Conservation (phyloP, 2,113 vertebrate genomes). For the Piaya cayana region DNA sequence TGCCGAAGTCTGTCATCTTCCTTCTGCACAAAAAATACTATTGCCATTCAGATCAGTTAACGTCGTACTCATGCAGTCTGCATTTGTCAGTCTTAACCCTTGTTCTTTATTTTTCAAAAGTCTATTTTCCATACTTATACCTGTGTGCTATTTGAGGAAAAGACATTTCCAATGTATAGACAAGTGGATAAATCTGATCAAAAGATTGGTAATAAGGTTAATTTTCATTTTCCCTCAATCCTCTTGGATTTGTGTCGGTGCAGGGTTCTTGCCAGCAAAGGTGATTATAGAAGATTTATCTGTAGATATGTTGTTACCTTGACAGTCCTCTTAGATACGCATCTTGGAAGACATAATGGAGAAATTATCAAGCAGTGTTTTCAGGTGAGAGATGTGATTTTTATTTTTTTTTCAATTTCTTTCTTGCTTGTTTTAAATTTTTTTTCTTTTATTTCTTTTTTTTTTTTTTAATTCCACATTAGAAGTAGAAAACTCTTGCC, state of each 20-base stretch:
- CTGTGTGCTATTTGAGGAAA: not conserved
- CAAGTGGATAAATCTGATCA: not conserved
- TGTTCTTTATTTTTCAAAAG: not conserved
- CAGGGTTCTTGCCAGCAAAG: not conserved
- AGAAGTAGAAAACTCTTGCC: not conserved
- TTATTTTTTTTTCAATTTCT: too few relatives aligned
- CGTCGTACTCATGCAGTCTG: not conserved
- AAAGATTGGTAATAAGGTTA: not conserved
- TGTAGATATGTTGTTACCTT: constrained; percentile 58
- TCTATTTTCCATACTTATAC: not conserved
- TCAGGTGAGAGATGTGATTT: constrained; percentile 80
- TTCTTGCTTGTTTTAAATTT: not conserved
- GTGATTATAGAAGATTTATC: not conserved
- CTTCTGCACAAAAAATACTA: not conserved
- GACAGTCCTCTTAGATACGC: constrained; percentile 79
- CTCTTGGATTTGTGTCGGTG: not conserved
- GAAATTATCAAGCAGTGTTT: constrained; percentile 85
- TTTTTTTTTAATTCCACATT: not conserved
- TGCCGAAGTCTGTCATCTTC: not conserved
- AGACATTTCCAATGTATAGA: not conserved
- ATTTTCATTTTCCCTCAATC: not conserved
- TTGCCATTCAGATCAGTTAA: not conserved
- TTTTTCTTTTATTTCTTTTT: not conserved
- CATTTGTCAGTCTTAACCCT: not conserved
- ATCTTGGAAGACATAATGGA: constrained; percentile 94